Base-by-base conservation (phyloP, 2,113 vertebrate genomes). In the Rhinoderma darwinii region DNA sequence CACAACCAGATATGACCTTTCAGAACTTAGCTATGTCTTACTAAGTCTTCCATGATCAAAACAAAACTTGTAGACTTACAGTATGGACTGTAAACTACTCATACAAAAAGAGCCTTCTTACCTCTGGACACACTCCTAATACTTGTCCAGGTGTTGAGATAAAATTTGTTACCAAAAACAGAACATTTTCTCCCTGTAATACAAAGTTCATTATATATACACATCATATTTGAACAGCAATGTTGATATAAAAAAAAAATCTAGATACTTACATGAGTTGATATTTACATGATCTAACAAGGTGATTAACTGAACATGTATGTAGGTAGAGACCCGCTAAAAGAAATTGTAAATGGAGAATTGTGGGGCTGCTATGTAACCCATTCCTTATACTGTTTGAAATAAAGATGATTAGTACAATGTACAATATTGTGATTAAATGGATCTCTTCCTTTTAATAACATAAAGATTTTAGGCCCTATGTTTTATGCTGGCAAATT, bases 131-230 rank as follows among this genome's bases (percentile, higher is more conserved):
- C 30, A 66, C 88, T n/a, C 92, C 93, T 81, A 94, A 94, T 3
- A 88, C 68, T 88, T 96, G 95, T 73, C 86, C 41, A 1, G 89
- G 83, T 0, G 90, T 95, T 27, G 90, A 90, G 1, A 92, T 91
- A 87, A 95, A 92, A 30, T 92, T 93, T 77, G 95, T 95, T 83
- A 94, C 94, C 90, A 95, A 75, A 72, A 95, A 94, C 70, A 95
- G 89, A 27, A 92, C 88, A 0, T 92, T 92, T 89, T 92, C 93
- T n/a, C 93, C 91, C 95, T 94, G 35, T 54, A 74, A 82, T 44
- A 61, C 25, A 51, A 78, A 78, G 44, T 51, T 78, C 8, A 78
- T 7, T 0, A 22, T 9, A 32, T 32, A 59, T 18, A 77, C 5
- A 47, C 27, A 30, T 17, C n/a, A 47, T 25, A 68, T 68, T 6